Evolutionary conservation across 2,797 vertebrate genomes (phyloP).

Genomic region (Sebastes flavidus): DNA sequence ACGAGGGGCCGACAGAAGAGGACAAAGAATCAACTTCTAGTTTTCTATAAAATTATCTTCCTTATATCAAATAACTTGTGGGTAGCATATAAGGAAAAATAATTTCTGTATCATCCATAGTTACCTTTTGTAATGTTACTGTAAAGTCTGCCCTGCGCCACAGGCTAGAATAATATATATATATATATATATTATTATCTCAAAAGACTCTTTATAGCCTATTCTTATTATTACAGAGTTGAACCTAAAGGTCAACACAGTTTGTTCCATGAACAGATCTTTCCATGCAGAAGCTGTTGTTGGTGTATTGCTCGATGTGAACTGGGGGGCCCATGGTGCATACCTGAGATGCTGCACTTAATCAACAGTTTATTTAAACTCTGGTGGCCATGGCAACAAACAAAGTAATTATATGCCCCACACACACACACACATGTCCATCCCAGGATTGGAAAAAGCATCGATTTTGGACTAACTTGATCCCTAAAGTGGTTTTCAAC

Average conservation of each 20-base stretch:
- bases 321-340: slow-evolving; percentile 36
- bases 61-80: slow-evolving; percentile 93
- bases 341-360: slow-evolving; percentile 53
- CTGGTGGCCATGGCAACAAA: slow-evolving; percentile 57
- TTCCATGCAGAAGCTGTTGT: slow-evolving; percentile 26
- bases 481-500: not conserved
- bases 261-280: slow-evolving; percentile 10
- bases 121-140: not conserved
- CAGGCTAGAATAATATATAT: not conserved
- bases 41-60: not conserved
- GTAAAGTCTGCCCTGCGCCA: not conserved
- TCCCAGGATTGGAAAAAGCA: not conserved
- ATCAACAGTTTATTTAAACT: slow-evolving; percentile 61
- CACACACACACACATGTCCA: not conserved
- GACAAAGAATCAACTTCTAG: no score
- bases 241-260: not conserved
- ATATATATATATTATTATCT: not conserved
- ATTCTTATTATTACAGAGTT: not conserved
- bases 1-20: not conserved
- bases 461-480: not conserved
- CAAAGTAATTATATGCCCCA: slow-evolving; percentile 29
- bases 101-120: not conserved
- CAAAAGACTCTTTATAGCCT: not conserved
- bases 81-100: slow-evolving; percentile 70
- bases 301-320: slow-evolving; percentile 15